Base-by-base conservation (phyloP, 2,888 invertebrate genomes). In the Peribatodes rhomboidaria region DNA sequence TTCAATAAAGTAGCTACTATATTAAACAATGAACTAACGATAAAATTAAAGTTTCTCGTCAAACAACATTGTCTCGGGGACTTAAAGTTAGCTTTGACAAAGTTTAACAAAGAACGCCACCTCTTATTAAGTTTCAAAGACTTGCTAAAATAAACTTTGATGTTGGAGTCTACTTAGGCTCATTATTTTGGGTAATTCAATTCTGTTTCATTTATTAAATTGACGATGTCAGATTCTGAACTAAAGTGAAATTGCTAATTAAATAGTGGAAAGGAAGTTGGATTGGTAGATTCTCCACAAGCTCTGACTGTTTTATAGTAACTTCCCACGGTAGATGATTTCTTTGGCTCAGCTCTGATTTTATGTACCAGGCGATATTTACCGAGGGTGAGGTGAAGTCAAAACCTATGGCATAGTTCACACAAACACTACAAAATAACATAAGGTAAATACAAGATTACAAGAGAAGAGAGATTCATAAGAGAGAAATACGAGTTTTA, bases 61-160 rank as follows among this genome's bases (percentile, higher is more conserved):
- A 60, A 63, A 65, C 59, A 60, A 46, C 55, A 59, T 49, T 52
- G 65, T 64, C 44, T 50, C 22, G 35, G 37, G 53, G 50, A 49
- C 58, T 50, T 49, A 55, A 49, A 54, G 60, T 65, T 65, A 47
- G 44, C 61, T 57, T 66, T 64, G 61, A 65, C 62, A 46, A 68
- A 72, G 68, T 72, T 72, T 35, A 42, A 65, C 69, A 68, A 72
- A 70, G 71, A 63, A 69, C 60, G 61, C 62, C 71, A 72, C 61
- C 62, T 67, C 65, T 63, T 67, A 69, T 64, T 65, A 63, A 33
- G 64, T 69, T 64, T 61, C 68, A 64, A 62, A 69, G 69, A 60
- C 59, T 66, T 60, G 42, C 42, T 42, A 64, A 58, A 69, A 61
- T 64, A 55, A 68, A 70, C 65, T 67, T 65, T 63, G 64, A 68